Evolutionary conservation across 2,113 vertebrate species (phyloP), one percentile per base, ranked within the genome.

Genomic region (Sisor rabdophorus): DNA sequence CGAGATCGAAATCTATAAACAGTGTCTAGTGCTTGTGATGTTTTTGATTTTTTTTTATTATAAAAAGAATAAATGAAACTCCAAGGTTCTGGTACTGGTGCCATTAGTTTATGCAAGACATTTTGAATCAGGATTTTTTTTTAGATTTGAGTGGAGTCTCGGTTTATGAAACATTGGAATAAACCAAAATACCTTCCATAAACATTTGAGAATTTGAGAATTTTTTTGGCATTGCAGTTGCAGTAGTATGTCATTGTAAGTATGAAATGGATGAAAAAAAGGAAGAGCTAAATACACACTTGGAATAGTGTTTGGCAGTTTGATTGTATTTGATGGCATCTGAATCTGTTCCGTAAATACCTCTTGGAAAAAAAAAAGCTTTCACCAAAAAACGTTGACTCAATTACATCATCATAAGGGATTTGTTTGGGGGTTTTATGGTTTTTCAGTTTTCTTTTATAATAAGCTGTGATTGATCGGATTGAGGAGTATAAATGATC

Each of bases 101-200:
- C 86, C 86, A 84, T 85, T 73, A 1, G 61, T 75, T 76, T 71
- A 81, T 82, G 83, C 77, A 81, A 87, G 82, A 84, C 83, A 82
- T 85, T 85, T 83, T 72, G 9, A 56, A 55, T 80, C 82, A 56
- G 82, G 67, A 72, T 84, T 84, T 87, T 17, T 13, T 17, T 28
- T 72, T 22, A 11, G 54, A 69, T 55, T 67, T 73, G 17, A 32
- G n/a, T 63, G 50, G 60, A 52, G 59, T 44, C 9, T 24, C 11
- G n/a, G 71, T 79, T 67, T 52, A 44, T 19, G 64, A 52, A 54
- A 60, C 47, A 19, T 70, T 28, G 30, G 24, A 75, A 70, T 22
- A 70, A 75, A 71, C 26, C 55, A n/a, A 60, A 60, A 40, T 68
- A 50, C 48, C 32, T 74, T 75, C 71, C 47, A 52, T 79, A 69